These are phyloP conservation scores for Platycercus adscitus DNA, from an alignment of 2,113 vertebrate genomes.

Conservation along the genomic window DNA sequence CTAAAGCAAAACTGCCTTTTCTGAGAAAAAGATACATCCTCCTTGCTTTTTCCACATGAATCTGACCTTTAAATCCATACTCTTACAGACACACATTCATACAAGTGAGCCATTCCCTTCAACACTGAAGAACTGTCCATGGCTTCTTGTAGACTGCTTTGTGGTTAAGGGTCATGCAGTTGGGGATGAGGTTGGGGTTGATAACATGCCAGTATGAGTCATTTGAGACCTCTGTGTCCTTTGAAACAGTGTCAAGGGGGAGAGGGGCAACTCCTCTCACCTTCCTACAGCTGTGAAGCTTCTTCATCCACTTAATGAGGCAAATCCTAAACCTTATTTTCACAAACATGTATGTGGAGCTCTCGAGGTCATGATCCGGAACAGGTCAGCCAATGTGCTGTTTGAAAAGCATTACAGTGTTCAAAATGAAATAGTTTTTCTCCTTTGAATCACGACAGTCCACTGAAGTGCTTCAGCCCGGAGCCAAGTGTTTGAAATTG, in stretches of 20 bases:
- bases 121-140: neutral
- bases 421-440: slow-evolving; percentile 36
- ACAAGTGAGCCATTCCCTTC: neutral
- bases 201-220: rapidly evolving
- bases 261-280: neutral
- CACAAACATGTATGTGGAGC: neutral
- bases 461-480: slow-evolving; percentile 46
- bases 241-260: neutral
- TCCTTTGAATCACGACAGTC: neutral
- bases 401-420: neutral
- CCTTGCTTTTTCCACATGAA: neutral
- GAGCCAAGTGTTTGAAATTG: slow-evolving; percentile 45
- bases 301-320: neutral
- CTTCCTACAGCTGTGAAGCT: neutral
- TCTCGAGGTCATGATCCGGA: neutral
- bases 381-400: slow-evolving; percentile 14
- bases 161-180: neutral
- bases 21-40: neutral
- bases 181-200: neutral
- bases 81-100: neutral
- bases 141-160: neutral
- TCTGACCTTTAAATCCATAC: neutral
- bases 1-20: neutral
- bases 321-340: neutral
- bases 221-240: neutral